Evolutionary conservation across 2,888 invertebrate genomes (phyloP).

Genomic region (Mellilla xanthometata): DNA sequence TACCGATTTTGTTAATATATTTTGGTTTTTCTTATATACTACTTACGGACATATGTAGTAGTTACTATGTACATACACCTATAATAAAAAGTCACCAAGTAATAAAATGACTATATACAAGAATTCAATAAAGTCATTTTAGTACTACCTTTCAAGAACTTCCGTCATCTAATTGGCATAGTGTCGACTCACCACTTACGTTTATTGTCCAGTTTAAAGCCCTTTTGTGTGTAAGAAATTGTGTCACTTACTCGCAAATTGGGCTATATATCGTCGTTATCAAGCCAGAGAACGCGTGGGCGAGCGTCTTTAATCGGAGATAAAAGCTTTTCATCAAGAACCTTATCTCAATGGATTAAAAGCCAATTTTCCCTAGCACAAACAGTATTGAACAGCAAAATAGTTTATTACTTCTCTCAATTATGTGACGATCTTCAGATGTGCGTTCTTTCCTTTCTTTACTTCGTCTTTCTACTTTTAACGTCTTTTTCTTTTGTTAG

Average conservation of each 20-base stretch:
- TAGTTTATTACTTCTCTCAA: slow-evolving; percentile 53
- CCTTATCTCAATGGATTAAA: slow-evolving; percentile 5
- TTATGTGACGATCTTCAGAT: slow-evolving; percentile 46
- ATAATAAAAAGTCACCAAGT: no score
- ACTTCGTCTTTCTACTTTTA: slow-evolving; percentile 13
- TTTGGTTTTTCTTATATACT: no score
- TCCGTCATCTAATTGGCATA: slow-evolving; percentile 55
- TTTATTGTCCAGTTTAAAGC: slow-evolving; percentile 53
- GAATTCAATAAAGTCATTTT: background rate
- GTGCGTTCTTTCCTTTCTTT: slow-evolving; percentile 16
- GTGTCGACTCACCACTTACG: slow-evolving; percentile 59
- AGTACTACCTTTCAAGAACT: slow-evolving; percentile 21
- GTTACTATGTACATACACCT: no score
- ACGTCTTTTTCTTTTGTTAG: slow-evolving; percentile 11
- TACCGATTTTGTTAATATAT: no score
- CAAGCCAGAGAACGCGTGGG: slow-evolving; percentile 41
- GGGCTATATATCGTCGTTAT: slow-evolving; percentile 58
- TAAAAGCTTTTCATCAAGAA: slow-evolving; percentile 8
- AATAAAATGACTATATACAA: background rate
- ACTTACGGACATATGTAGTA: no score
- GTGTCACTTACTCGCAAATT: slow-evolving; percentile 61
- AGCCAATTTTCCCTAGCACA: background rate
- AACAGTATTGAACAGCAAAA: slow-evolving; percentile 30
- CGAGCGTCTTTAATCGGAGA: slow-evolving; percentile 34
- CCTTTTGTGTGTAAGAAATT: slow-evolving; percentile 51